Evolutionary conservation across 2,888 invertebrate species (phyloP), one percentile per base, ranked within the genome.

Genomic region (Plemyria rubiginata): DNA sequence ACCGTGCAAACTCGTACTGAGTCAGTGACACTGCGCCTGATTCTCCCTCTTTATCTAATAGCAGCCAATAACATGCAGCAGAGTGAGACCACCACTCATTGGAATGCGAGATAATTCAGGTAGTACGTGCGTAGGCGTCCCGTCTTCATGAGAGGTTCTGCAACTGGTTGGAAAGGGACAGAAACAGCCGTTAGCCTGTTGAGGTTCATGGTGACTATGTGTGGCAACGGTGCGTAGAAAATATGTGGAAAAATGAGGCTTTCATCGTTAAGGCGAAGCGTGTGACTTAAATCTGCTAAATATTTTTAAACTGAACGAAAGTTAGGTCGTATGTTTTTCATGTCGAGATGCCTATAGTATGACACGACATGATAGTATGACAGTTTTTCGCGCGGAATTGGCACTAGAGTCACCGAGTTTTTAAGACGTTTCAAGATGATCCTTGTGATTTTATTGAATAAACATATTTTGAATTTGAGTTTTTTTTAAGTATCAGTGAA

Each of bases 1-100:
- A 82, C 85, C 81, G 82, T 74, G 73, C 84, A 68, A 75, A 77
- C 77, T 78, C 78, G 76, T 74, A 89, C 89, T 89, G 86, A 88
- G 92, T 92, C 92, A 92, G 80, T 91, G 92, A 90, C 91, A 90
- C 86, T 90, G 89, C 87, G 87, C 88, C 86, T 67, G 77, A 81
- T 72, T 66, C 69, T 71, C 78, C 71, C 70, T 87, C 88, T 81
- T 85, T 77, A 65, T 92, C 86, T 71, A 67, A 71, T 78, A 58
- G 60, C 54, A 54, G 53, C 60, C 62, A 28, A 54, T 60, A 61
- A 16, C 54, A 51, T 67, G 67, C 45, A 74, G 70, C 73, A 71
- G 81, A 87, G 71, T 63, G 84, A 84, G 87, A 86, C 56, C 62
- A 70, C 70, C 70, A 74, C 85, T 73, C 78, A 72, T 74, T 80